Percentiles rank a stretch among this genome's conserved stretches.
Conservation (phyloP, 2,888 invertebrate species). For the Himalopsyche japonica region DNA sequence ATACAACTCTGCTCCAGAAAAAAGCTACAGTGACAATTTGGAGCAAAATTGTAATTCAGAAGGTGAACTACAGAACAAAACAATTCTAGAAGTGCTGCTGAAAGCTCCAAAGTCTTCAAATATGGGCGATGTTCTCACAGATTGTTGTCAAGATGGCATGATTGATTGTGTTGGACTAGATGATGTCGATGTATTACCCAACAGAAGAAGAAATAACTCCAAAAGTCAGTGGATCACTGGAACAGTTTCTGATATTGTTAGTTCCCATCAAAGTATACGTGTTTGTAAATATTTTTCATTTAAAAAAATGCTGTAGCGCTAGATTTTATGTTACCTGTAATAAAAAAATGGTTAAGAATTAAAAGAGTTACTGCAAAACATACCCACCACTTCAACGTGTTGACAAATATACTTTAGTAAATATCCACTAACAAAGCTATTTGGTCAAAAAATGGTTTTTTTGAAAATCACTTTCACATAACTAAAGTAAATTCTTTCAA, state of each 20-base stretch:
- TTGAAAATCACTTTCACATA: too few relatives aligned
- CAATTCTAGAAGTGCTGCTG: slow-evolving; percentile 17
- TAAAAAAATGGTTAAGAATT: too few relatives aligned
- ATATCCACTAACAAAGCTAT: too few relatives aligned
- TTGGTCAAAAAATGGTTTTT: too few relatives aligned
- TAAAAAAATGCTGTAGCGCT: too few relatives aligned
- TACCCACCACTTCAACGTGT: too few relatives aligned
- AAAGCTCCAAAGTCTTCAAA: slow-evolving; percentile 24
- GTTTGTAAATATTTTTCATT: too few relatives aligned
- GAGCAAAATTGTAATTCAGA: neutral
- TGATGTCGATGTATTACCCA: neutral
- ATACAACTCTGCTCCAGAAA: neutral
- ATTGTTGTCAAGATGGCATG: slow-evolving; percentile 1
- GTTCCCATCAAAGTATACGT: neutral
- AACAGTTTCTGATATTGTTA: neutral
- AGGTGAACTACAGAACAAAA: neutral
- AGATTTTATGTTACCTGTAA: too few relatives aligned
- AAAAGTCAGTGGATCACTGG: neutral
- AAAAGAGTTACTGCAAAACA: too few relatives aligned
- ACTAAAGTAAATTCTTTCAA: too few relatives aligned
- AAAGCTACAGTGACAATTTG: neutral
- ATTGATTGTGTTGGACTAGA: neutral
- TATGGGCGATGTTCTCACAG: slow-evolving; percentile 16
- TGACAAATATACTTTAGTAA: too few relatives aligned
- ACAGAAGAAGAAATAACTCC: neutral